Base-by-base conservation (phyloP, 2,888 invertebrate genomes). In the Tholera decimalis region DNA sequence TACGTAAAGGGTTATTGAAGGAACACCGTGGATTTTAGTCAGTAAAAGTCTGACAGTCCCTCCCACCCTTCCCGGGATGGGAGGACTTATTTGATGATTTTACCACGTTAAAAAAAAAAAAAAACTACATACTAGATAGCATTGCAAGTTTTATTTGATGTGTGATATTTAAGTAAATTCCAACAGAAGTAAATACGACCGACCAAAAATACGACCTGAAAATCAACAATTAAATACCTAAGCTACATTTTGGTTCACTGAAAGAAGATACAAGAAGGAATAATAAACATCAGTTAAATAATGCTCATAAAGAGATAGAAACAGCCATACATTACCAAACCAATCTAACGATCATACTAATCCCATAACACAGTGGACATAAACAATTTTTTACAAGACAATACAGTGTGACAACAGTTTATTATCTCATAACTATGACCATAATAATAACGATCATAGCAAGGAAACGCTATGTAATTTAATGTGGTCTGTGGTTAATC, bases 401-500 rank as follows among this genome's bases (percentile, higher is more conserved):
- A 47, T 49, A 39, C 33, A 60, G 35, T 33, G 58, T 15, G n/a
- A 57, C 47, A 56, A 49, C 50, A 65, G 18, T 73, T 58, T 58
- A 72, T 46, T 65, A 56, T 64, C 26, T 39, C 55, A 44, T 57
- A 20, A 65, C 0, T 28, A 58, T 13, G 24, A 47, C 41, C 11
- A 79, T 70, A 70, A 65, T 39, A 79, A 64, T 79, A 70, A 74
- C 37, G 43, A 75, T 41, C 55, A 75, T 55, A 33, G 15, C 20
- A 28, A 79, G 76, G 70, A 79, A 83, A 63, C 47, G 47, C 51
- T 70, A 69, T 22, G 49, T 60, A 54, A 68, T 59, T 78, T 80
- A 72, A 79, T 79, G 41, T 59, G 28, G 6, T 77, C 15, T 53
- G 57, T 65, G 74, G 81, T 78, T 78, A 69, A 80, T 80, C 66